These are phyloP conservation scores for Chironomus riparius DNA, from an alignment of 2,888 invertebrate genomes.

Conservation along the genomic window DNA sequence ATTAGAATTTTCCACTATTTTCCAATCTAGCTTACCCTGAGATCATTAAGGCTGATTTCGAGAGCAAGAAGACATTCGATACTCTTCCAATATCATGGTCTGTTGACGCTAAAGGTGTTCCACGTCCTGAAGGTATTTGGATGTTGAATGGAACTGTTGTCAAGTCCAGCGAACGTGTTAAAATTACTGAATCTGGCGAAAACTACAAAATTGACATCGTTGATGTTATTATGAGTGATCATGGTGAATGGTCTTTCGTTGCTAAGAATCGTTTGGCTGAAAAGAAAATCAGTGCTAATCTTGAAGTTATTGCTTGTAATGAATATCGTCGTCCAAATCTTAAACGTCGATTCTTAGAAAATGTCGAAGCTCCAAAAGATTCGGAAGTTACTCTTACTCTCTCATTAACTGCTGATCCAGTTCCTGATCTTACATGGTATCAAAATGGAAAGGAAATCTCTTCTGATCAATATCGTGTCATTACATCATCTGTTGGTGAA, in stretches of 20 bases:
- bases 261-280: slow-evolving; percentile 78
- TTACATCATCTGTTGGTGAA: slow-evolving; percentile 55
- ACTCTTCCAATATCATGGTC: slow-evolving; percentile 74
- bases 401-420: slow-evolving; percentile 79
- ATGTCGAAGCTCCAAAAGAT: slow-evolving; percentile 61
- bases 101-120: slow-evolving; percentile 65
- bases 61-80: slow-evolving; percentile 65
- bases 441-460: slow-evolving; percentile 62
- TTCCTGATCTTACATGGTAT: slow-evolving; percentile 79
- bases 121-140: slow-evolving; percentile 72
- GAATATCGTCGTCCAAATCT: slow-evolving; percentile 72
- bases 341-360: slow-evolving; percentile 51
- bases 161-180: slow-evolving; percentile 53
- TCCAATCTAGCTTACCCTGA: slow-evolving; percentile 54
- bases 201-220: slow-evolving; percentile 64
- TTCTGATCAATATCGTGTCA: slow-evolving; percentile 44
- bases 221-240: slow-evolving; percentile 59
- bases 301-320: slow-evolving; percentile 65
- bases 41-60: slow-evolving; percentile 61
- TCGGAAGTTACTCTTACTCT: slow-evolving; percentile 58
- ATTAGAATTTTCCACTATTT: background rate
- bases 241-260: slow-evolving; percentile 73
- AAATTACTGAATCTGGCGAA: slow-evolving; percentile 57
- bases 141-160: slow-evolving; percentile 65
- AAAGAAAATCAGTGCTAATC: slow-evolving; percentile 58